A percentile compares a stretch with the other conserved stretches of the same genome.
These are phyloP conservation scores for Drosophila mulleri DNA, from an alignment of 2,888 invertebrate genomes.

Conservation along the genomic window DNA sequence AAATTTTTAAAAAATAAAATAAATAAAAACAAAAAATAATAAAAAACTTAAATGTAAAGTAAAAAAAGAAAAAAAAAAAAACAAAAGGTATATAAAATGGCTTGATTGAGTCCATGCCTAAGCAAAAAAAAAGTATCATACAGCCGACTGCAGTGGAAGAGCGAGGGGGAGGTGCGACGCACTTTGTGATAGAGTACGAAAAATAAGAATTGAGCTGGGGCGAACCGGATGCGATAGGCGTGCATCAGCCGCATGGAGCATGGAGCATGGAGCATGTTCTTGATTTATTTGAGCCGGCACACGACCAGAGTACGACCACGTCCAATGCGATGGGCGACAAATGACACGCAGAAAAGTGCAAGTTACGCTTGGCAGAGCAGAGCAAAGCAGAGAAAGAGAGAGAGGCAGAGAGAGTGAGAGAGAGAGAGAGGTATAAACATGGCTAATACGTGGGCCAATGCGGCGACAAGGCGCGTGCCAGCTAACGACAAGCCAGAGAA, in stretches of 20 bases:
- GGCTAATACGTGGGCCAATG: constrained; percentile 62
- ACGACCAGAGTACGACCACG: constrained; percentile 73
- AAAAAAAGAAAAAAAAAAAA: constrained; percentile 3
- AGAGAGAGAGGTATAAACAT: not conserved
- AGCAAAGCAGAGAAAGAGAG: not conserved
- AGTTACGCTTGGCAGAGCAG: constrained; percentile 41
- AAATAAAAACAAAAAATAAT: constrained; percentile 1
- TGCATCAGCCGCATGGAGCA: constrained; percentile 25
- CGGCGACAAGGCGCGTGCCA: constrained; percentile 72
- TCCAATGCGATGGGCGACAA: constrained; percentile 49
- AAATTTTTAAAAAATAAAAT: constrained; percentile 10
- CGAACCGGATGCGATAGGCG: constrained; percentile 78
- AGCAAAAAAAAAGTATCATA: constrained; percentile 2
- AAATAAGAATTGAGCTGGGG: constrained; percentile 53
- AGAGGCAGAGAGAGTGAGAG: not conserved
- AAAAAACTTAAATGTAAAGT: constrained; percentile 16
- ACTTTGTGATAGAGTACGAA: constrained; percentile 5
- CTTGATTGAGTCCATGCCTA: constrained; percentile 71
- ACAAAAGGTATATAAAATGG: constrained; percentile 63
- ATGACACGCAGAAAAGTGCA: constrained; percentile 74
- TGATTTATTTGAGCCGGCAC: constrained; percentile 77
- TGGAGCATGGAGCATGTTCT: constrained; percentile 44
- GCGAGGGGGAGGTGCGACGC: not conserved
- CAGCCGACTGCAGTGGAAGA: not conserved
- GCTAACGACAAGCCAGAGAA: constrained; percentile 50